Conservation (phyloP, 2,113 vertebrate species). For the Xiphophorus hellerii region DNA sequence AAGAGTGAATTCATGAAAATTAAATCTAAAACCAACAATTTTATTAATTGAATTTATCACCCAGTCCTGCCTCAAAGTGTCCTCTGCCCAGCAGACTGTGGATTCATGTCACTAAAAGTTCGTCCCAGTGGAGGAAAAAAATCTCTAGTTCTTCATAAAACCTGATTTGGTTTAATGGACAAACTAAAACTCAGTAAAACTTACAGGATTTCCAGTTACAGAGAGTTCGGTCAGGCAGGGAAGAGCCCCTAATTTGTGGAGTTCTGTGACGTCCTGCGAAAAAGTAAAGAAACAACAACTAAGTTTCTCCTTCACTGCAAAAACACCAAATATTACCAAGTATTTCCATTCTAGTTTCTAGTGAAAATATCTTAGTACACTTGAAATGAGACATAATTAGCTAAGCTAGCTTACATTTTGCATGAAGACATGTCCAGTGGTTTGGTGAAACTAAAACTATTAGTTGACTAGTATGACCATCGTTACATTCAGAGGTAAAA, state of each 20-base stretch:
- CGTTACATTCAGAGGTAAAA: no score
- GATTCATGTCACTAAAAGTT: slow-evolving; percentile 6
- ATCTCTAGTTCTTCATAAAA: neutral
- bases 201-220: slow-evolving; percentile 86
- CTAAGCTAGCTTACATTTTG: no score
- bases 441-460: no score
- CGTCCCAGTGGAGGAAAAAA: neutral
- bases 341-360: no score
- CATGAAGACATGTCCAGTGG: no score
- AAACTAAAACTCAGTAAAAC: slow-evolving; percentile 54
- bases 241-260: slow-evolving; percentile 85
- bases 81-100: slow-evolving; percentile 1
- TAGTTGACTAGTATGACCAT: no score
- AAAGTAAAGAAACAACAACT: slow-evolving; percentile 24
- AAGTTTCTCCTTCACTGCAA: neutral
- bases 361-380: no score
- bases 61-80: neutral
- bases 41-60: no score
- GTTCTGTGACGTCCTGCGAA: slow-evolving; percentile 82
- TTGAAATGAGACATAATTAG: no score
- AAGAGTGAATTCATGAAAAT: no score
- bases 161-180: neutral
- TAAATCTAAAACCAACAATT: no score
- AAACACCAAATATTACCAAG: no score
- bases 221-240: slow-evolving; percentile 85